Percentiles rank a stretch among this genome's conserved stretches.
phyloP scores from a whole-genome alignment of 2,113 vertebrate species.

The Rhizomys pruinosus region DNA sequence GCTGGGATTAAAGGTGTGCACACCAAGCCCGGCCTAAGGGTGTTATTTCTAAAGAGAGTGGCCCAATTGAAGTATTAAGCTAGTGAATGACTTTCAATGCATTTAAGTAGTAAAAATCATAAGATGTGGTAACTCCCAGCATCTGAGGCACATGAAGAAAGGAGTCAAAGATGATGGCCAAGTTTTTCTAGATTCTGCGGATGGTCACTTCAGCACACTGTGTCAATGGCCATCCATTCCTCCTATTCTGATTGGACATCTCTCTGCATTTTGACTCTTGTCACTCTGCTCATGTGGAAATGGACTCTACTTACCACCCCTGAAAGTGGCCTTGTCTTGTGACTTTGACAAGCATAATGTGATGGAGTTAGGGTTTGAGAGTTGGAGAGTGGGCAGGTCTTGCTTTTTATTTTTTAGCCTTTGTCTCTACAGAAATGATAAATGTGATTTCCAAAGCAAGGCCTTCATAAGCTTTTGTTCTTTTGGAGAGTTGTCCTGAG shows the following conservation, averaged over 20 bases:
- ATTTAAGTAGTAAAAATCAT: conserved; percentile 13
- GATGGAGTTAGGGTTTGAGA: not conserved
- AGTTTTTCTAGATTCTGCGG: conserved; percentile 24
- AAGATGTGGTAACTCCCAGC: not conserved
- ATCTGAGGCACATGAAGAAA: not conserved
- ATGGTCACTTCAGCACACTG: not conserved
- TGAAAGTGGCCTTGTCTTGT: not conserved
- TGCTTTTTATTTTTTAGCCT: not conserved
- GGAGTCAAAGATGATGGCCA: not conserved
- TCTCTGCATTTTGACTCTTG: not conserved
- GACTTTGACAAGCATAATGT: not conserved
- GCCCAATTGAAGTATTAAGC: not conserved
- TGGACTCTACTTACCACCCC: not conserved
- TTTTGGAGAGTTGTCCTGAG: not conserved
- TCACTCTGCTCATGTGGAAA: not conserved
- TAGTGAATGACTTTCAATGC: not conserved
- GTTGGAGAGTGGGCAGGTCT: not conserved
- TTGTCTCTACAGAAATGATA: not conserved
- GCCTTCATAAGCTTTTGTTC: not conserved
- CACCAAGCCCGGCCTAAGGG: too few species aligned
- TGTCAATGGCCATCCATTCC: not conserved
- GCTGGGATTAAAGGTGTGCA: too few species aligned
- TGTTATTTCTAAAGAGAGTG: not conserved
- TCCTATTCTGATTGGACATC: not conserved
- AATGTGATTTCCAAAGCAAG: not conserved